Conservation (phyloP, 2,113 vertebrate genomes). For the Gavia stellata region DNA sequence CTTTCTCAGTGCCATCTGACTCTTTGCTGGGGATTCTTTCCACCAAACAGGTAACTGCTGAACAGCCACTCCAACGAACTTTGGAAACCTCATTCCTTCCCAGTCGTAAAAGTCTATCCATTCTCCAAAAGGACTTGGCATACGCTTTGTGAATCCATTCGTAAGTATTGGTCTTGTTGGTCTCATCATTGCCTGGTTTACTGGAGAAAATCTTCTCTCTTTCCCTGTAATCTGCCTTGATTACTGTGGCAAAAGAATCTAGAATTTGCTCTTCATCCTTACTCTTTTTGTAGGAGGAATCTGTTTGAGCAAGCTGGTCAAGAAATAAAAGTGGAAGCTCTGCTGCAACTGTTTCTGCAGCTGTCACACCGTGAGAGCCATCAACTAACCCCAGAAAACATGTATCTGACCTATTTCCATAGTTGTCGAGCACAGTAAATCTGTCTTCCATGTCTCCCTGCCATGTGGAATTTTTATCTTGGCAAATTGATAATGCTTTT, state of each 20-base stretch:
- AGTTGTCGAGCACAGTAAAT: slow-evolving; percentile 42
- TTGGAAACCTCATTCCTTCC: slow-evolving; percentile 65
- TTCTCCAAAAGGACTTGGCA: slow-evolving; percentile 68
- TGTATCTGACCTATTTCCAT: slow-evolving; percentile 55
- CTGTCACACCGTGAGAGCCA: slow-evolving; percentile 31
- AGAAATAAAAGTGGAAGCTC: slow-evolving; percentile 70
- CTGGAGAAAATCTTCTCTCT: slow-evolving; percentile 41
- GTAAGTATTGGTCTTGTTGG: background rate
- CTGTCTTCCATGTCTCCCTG: slow-evolving; percentile 55
- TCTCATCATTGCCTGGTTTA: background rate
- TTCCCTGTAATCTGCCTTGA: slow-evolving; percentile 47
- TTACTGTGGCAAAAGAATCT: slow-evolving; percentile 48
- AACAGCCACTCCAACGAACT: slow-evolving; percentile 69
- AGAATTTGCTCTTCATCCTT: slow-evolving; percentile 38
- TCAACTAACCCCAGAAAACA: slow-evolving; percentile 70
- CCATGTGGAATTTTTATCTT: slow-evolving; percentile 65
- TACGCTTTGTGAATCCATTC: slow-evolving; percentile 58
- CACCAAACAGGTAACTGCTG: slow-evolving; percentile 58
- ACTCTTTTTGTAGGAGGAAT: slow-evolving; percentile 55
- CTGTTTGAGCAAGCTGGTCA: slow-evolving; percentile 55
- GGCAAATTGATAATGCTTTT: slow-evolving; percentile 55
- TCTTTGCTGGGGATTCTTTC: background rate
- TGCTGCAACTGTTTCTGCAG: slow-evolving; percentile 42
- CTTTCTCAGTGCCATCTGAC: background rate
- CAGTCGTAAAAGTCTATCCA: slow-evolving; percentile 66